These are phyloP conservation scores for Gallinago undulata DNA, from an alignment of 2,113 vertebrate species.

Conservation along the genomic window DNA sequence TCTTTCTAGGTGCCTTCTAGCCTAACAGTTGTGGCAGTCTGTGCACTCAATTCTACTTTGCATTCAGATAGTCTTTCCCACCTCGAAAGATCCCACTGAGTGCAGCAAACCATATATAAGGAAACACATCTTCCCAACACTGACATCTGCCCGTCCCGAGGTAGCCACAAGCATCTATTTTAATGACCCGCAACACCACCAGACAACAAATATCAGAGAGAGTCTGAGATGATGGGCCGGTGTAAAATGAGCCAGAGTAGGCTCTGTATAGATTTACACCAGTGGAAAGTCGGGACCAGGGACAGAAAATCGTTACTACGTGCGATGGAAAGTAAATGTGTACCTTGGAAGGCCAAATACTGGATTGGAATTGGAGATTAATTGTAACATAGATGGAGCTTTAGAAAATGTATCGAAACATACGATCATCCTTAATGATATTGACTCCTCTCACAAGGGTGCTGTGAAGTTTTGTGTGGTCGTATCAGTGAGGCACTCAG, in stretches of 20 bases:
- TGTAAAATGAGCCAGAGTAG: slow-evolving; percentile 31
- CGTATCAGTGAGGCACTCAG: neutral
- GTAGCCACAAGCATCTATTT: slow-evolving; percentile 57
- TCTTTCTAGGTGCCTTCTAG: neutral
- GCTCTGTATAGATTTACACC: slow-evolving; percentile 43
- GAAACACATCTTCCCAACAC: slow-evolving; percentile 21
- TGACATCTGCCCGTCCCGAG: slow-evolving; percentile 23
- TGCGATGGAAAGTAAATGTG: slow-evolving; percentile 47
- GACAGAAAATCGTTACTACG: slow-evolving; percentile 45
- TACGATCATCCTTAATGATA: neutral
- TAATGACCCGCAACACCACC: slow-evolving; percentile 33
- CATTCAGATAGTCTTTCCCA: slow-evolving; percentile 27
- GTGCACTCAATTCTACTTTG: slow-evolving; percentile 1
- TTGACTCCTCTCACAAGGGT: neutral
- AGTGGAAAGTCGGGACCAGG: neutral
- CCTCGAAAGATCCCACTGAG: slow-evolving; percentile 33
- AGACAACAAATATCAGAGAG: slow-evolving; percentile 43
- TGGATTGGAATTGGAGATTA: slow-evolving; percentile 27
- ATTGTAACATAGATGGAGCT: slow-evolving; percentile 11
- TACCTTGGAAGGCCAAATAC: slow-evolving; percentile 46
- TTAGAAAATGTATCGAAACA: neutral
- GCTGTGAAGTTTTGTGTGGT: neutral
- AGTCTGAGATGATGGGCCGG: slow-evolving; percentile 17
- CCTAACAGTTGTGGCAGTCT: neutral
- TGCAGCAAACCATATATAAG: slow-evolving; percentile 29